Conservation (phyloP, 35 echinoderm and acorn worm genomes). For the Heliocidaris tuberculata region DNA sequence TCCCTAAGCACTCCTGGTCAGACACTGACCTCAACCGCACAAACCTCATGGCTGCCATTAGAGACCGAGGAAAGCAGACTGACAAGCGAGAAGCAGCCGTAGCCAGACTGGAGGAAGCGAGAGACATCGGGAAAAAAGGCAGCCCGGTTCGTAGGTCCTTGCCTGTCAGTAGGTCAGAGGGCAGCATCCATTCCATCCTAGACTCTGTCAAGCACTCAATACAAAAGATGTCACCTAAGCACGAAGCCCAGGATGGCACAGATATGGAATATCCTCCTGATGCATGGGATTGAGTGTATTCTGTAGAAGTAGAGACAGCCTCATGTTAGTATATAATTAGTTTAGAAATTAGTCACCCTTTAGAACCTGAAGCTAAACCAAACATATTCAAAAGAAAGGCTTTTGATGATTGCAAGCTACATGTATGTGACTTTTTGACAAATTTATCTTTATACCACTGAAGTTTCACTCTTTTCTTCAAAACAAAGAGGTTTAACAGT, state of each 20-base stretch:
- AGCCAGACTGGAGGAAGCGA: slow-evolving; percentile 37
- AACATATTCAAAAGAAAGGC: background rate
- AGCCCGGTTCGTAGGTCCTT: background rate
- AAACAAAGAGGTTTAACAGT: background rate
- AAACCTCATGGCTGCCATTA: slow-evolving; percentile 51
- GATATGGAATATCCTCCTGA: slow-evolving; percentile 38
- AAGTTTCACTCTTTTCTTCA: background rate
- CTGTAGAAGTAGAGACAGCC: background rate
- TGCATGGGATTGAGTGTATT: slow-evolving; percentile 34
- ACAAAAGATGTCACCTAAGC: slow-evolving; percentile 47
- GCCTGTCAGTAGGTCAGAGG: slow-evolving; percentile 44
- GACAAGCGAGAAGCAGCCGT: slow-evolving; percentile 56
- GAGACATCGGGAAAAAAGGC: background rate
- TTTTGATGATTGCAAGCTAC: background rate
- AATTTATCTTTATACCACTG: background rate
- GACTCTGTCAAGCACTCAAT: slow-evolving; percentile 39
- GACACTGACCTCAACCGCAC: slow-evolving; percentile 54
- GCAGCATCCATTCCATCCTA: slow-evolving; percentile 33
- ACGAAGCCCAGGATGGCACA: slow-evolving; percentile 13
- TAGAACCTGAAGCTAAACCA: background rate
- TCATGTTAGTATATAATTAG: background rate
- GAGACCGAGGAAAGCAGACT: slow-evolving; percentile 34
- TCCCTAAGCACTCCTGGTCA: slow-evolving; percentile 42
- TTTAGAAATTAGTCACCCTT: background rate
- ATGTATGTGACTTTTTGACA: background rate